Base-by-base conservation (phyloP, 2,888 invertebrate genomes). In the Ormyrus thymus region DNA sequence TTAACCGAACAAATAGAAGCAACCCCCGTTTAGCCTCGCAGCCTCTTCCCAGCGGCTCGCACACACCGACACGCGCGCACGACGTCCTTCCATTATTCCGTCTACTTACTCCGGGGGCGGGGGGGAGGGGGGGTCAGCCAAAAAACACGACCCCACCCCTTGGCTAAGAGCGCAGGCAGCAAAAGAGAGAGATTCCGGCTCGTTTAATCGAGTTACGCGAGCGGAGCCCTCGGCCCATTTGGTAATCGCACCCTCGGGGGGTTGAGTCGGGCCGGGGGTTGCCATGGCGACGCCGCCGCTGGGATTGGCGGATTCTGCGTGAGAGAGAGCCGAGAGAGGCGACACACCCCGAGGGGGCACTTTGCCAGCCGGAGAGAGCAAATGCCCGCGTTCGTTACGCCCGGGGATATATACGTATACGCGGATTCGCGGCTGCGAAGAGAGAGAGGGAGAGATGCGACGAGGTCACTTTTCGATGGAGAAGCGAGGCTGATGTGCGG, bases 1-100 rank as follows among this genome's bases (percentile, higher is more conserved):
- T 90, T 89, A 89, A 87, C 86, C 86, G 87, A 85, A 85, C 87
- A 87, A 89, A 90, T 89, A 89, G 86, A 86, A 71, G 15, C 9
- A 10, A 83, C 0, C 11, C 56, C 11, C 46, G 13, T 29, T 10
- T 6, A 11, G n/a, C 0, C 58, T 81, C 81, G 77, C 29, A 29
- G 29, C 29, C 29, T 29, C 29, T 29, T 29, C 29, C 4, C 29
- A 29, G 29, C 29, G 29, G 29, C 29, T 29, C 29, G 0, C 29
- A 29, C 29, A 29, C 29, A 29, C 29, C 1, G 3, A 79, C 77
- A 80, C 78, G 79, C 29, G 1, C 74, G 77, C 65, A 75, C 50
- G 10, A 10, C 56, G 56, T 68, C 46, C 7, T 48, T 15, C 61
- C 50, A 55, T 50, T 50, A 70, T 64, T 50, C 50, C 43, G n/a